Base-by-base conservation (phyloP, 1,140 invertebrate genomes). In the Diploscapter pachys region DNA sequence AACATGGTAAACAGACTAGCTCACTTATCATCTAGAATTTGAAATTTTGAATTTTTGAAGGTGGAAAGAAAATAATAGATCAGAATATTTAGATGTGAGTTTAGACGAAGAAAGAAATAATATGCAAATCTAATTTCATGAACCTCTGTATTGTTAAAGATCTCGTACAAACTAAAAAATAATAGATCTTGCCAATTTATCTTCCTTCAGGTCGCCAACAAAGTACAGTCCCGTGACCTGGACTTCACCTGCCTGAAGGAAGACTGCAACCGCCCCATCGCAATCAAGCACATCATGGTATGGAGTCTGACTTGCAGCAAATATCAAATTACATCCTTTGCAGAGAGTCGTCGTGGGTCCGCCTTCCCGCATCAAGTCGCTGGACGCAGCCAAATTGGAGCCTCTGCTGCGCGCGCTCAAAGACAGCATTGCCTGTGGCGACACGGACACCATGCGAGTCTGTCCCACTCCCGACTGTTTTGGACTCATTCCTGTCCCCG, bases 381-480 rank as follows among this genome's bases (percentile, higher is more conserved):
- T 5, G 51, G 6, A 68, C 8, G 66, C 6, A 5, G 49, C 52
- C 48, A 68, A 68, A 6, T 31, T 31, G 31, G 31, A 31, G 31
- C 31, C 31, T 31, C 31, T 31, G 31, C 1, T 31, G 31, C 31
- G 31, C 31, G 31, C 31, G 31, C 31, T 31, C 31, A 31, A 31
- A 31, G 31, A 31, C 31, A 31, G 31, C 31, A 31, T 31, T 31
- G 31, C 31, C 31, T 31, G 31, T 31, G 31, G 31, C 31, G 31
- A 31, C 31, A 53, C 5, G 51, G 49, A 31, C 52, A 55, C 53
- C 66, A 6, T 68, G 49, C 6, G 5, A 6, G 11, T 6, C 51
- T 68, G 66, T 48, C 53, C 50, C 49, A 68, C 13, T 52, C 48
- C 66, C 66, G 66, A 55, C 9, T 68, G 66, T 31, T 13, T 48